phyloP scores from a whole-genome alignment of 2,888 invertebrate genomes.

The Spodoptera picta region DNA sequence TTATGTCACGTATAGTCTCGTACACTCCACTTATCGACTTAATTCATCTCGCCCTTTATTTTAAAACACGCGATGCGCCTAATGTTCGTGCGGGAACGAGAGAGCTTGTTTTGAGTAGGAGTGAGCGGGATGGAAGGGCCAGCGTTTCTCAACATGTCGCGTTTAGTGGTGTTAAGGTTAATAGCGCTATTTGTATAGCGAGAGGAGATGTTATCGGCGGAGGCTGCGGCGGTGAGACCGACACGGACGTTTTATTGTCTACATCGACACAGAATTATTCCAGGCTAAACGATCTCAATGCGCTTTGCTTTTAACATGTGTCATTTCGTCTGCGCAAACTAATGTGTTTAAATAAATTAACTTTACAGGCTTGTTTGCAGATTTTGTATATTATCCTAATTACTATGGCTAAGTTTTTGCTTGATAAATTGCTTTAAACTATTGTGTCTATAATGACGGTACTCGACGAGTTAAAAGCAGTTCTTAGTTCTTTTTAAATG shows the following conservation, averaged over 20 bases:
- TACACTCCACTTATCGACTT: slow-evolving; percentile 70
- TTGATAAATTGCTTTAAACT: too few species aligned
- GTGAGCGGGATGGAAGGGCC: slow-evolving; percentile 45
- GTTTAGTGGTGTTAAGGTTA: slow-evolving; percentile 82
- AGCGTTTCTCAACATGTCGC: slow-evolving; percentile 74
- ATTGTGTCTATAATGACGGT: too few species aligned
- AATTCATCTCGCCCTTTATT: slow-evolving; percentile 75
- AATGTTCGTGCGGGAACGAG: slow-evolving; percentile 60
- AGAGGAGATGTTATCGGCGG: slow-evolving; percentile 78
- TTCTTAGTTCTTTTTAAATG: too few species aligned
- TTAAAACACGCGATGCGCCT: slow-evolving; percentile 67
- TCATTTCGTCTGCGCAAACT: slow-evolving; percentile 32
- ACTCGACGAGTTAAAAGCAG: too few species aligned
- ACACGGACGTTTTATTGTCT: slow-evolving; percentile 72
- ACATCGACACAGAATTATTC: slow-evolving; percentile 65
- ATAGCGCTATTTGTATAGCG: slow-evolving; percentile 83
- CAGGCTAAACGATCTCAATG: slow-evolving; percentile 55
- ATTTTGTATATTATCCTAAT: too few species aligned
- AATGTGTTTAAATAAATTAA: slow-evolving; percentile 1
- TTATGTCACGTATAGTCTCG: slow-evolving; percentile 73
- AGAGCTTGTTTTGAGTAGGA: slow-evolving; percentile 41
- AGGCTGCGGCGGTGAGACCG: slow-evolving; percentile 65
- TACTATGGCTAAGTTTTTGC: too few species aligned
- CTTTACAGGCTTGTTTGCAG: too few species aligned
- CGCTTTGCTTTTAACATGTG: slow-evolving; percentile 32